Percentiles rank a stretch among this genome's conserved stretches.
These are phyloP conservation scores for Phacellophora camtschatica DNA, from an alignment of 30 jellyfish, hydroid and myxozoan species.

Conservation along the genomic window DNA sequence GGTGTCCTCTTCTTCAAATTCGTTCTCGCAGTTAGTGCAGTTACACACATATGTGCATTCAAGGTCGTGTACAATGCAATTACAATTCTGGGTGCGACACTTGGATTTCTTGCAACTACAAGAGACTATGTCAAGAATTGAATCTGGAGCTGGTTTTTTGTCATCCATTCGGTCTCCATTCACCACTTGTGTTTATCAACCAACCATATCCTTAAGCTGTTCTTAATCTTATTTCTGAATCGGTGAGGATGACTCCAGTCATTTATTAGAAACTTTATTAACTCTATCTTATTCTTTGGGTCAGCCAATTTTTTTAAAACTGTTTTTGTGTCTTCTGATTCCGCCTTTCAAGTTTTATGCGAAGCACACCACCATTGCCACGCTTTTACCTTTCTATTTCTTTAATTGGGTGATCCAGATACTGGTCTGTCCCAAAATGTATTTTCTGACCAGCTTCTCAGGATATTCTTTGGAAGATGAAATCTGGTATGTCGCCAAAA, in stretches of 20 bases:
- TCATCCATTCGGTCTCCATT: too few relatives aligned
- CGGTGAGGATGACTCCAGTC: constrained; percentile 13
- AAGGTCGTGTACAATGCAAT: too few relatives aligned
- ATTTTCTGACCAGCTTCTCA: not conserved
- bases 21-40: too few relatives aligned
- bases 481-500: constrained; percentile 10
- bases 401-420: not conserved
- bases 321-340: not conserved
- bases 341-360: not conserved
- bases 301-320: not conserved
- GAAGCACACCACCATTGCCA: not conserved
- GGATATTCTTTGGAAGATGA: not conserved
- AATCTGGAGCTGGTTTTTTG: too few relatives aligned
- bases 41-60: too few relatives aligned
- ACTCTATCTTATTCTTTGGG: not conserved
- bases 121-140: too few relatives aligned
- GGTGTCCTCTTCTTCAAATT: too few relatives aligned
- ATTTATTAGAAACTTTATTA: not conserved
- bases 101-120: too few relatives aligned
- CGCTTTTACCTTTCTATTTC: constrained; percentile 6
- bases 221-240: not conserved
- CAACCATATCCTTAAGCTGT: too few relatives aligned
- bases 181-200: too few relatives aligned
- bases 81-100: too few relatives aligned
- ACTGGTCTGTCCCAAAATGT: not conserved